phyloP scores from a whole-genome alignment of 1,140 invertebrate genomes.

The Brevipalpus yothersi region DNA sequence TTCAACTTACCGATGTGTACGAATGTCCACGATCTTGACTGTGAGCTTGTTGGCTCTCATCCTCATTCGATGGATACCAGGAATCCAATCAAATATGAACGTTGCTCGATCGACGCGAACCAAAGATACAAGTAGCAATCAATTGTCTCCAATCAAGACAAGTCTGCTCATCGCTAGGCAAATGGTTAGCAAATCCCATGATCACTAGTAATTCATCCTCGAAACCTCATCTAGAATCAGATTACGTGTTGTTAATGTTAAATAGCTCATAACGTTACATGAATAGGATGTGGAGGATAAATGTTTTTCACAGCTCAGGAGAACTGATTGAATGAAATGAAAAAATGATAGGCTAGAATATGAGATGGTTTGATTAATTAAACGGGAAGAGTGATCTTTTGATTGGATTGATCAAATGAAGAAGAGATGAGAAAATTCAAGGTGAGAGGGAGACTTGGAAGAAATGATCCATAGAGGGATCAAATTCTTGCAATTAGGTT shows the following conservation, averaged over 20 bases:
- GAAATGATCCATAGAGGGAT: too few relatives aligned
- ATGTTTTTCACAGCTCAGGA: too few relatives aligned
- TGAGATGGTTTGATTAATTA: background rate
- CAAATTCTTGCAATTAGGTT: too few relatives aligned
- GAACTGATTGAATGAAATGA: background rate
- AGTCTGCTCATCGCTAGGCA: conserved; percentile 74
- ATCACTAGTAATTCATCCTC: background rate
- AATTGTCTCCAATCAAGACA: conserved; percentile 87
- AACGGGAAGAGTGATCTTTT: background rate
- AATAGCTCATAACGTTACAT: too few relatives aligned
- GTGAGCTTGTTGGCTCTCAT: background rate
- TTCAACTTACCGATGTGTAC: too few relatives aligned
- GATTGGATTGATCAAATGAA: background rate
- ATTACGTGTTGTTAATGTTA: background rate
- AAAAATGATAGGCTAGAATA: background rate
- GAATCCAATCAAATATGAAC: background rate
- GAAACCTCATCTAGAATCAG: background rate
- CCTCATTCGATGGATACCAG: background rate
- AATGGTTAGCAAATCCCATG: conserved; percentile 9
- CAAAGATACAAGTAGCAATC: conserved; percentile 17
- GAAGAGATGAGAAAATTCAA: background rate
- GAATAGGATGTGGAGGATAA: too few relatives aligned
- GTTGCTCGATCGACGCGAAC: background rate
- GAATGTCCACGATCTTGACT: background rate
- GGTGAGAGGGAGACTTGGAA: background rate